Conservation (phyloP, 2,113 vertebrate species). For the Nothobranchius furzeri region DNA sequence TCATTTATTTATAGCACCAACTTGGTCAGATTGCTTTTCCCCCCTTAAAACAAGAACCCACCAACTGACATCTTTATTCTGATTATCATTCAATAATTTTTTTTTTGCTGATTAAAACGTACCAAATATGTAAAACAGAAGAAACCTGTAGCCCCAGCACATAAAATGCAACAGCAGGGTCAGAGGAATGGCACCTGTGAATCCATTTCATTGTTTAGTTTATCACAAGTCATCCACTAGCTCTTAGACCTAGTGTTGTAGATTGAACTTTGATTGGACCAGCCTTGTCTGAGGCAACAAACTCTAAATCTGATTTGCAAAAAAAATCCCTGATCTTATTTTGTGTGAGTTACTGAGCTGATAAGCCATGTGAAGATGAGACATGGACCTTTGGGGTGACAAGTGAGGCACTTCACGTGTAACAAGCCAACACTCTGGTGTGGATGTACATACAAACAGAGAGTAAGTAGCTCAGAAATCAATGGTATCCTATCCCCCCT, state of each 20-base stretch:
- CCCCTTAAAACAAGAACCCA: too few species aligned
- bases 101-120: too few species aligned
- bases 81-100: too few species aligned
- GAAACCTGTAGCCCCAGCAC: too few species aligned
- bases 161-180: slow-evolving; percentile 15
- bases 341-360: slow-evolving; percentile 42
- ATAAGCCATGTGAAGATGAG: slow-evolving; percentile 59
- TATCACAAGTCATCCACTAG: slow-evolving; percentile 6
- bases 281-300: slow-evolving; percentile 19
- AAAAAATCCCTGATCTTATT: slow-evolving; percentile 20
- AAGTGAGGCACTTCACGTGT: slow-evolving; percentile 79
- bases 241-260: neutral
- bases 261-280: slow-evolving; percentile 16
- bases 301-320: slow-evolving; percentile 42
- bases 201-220: too few species aligned
- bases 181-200: neutral
- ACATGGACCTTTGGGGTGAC: slow-evolving; percentile 56
- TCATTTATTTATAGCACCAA: too few species aligned
- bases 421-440: slow-evolving; percentile 75
- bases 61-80: too few species aligned
- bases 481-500: slow-evolving; percentile 45
- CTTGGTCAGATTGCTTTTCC: too few species aligned
- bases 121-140: too few species aligned
- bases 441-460: slow-evolving; percentile 80
- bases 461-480: slow-evolving; percentile 74